Conservation (phyloP, 1,140 invertebrate genomes). For the Holotrichia oblita region DNA sequence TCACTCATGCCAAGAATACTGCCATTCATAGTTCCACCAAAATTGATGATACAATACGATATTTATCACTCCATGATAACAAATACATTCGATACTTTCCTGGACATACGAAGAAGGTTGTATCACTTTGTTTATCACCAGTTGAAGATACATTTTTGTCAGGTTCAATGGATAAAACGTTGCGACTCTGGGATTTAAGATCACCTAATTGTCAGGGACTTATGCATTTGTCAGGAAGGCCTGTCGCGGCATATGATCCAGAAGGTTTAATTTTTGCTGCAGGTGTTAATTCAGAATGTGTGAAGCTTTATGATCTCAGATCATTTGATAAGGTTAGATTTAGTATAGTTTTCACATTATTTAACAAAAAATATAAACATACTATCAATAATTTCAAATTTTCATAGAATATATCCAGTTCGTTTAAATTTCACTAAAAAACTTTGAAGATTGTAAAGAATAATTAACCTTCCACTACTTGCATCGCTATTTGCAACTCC, state of each 20-base stretch:
- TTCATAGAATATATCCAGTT: too few species aligned
- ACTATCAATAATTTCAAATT: too few species aligned
- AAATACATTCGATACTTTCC: constrained; percentile 96
- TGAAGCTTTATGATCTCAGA: constrained; percentile 94
- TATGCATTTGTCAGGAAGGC: constrained; percentile 95
- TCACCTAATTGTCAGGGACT: constrained; percentile 97
- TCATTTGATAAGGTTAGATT: constrained; percentile 87
- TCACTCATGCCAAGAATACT: constrained; percentile 97
- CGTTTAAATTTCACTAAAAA: too few species aligned
- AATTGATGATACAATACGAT: constrained; percentile 97
- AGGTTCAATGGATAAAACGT: constrained; percentile 96
- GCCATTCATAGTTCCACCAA: constrained; percentile 99
- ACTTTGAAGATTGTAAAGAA: too few species aligned
- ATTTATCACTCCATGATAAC: constrained; percentile 97
- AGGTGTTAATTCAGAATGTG: constrained; percentile 96
- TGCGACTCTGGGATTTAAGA: constrained; percentile 95
- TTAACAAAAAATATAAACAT: too few species aligned
- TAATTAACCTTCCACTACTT: too few species aligned
- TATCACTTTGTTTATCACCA: constrained; percentile 95
- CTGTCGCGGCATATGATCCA: constrained; percentile 98
- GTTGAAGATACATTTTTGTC: constrained; percentile 98
- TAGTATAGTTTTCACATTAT: background rate
- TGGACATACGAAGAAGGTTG: constrained; percentile 98
- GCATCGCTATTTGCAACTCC: too few species aligned
- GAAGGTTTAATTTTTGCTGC: constrained; percentile 99